Percentiles rank a stretch among this genome's conserved stretches.
Evolutionary conservation across 2,888 invertebrate species (phyloP).

Genomic region (Scaptomyza flava): DNA sequence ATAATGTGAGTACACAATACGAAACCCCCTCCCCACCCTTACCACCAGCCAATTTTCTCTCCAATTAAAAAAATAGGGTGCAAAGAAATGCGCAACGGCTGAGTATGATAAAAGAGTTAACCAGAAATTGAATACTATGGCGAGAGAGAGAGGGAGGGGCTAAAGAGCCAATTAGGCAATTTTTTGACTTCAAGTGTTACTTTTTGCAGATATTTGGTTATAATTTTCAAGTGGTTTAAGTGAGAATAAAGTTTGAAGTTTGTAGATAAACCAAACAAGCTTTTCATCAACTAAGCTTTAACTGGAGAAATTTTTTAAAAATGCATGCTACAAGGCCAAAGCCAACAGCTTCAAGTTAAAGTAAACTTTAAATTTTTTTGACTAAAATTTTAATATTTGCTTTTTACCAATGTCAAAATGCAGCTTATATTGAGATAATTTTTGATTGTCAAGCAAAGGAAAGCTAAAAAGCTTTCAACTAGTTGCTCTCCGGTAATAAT

Average conservation of each 20-base stretch:
- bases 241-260: background rate
- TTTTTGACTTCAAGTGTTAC: background rate
- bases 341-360: background rate
- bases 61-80: conserved; percentile 4
- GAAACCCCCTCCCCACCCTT: background rate
- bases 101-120: background rate
- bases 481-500: too few relatives aligned
- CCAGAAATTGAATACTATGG: background rate
- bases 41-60: background rate
- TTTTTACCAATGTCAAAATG: too few relatives aligned
- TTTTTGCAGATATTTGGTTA: background rate
- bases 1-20: conserved; percentile 85
- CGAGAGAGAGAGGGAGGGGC: background rate
- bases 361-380: background rate
- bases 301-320: too few relatives aligned
- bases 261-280: too few relatives aligned
- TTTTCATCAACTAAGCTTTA: too few relatives aligned
- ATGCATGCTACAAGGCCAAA: background rate
- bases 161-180: background rate
- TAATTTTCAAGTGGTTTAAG: background rate
- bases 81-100: conserved; percentile 1
- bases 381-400: too few relatives aligned
- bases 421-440: too few relatives aligned
- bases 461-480: too few relatives aligned
- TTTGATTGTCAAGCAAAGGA: too few relatives aligned